phyloP scores from a whole-genome alignment of 2,113 vertebrate species.

The Plectropomus leopardus region DNA sequence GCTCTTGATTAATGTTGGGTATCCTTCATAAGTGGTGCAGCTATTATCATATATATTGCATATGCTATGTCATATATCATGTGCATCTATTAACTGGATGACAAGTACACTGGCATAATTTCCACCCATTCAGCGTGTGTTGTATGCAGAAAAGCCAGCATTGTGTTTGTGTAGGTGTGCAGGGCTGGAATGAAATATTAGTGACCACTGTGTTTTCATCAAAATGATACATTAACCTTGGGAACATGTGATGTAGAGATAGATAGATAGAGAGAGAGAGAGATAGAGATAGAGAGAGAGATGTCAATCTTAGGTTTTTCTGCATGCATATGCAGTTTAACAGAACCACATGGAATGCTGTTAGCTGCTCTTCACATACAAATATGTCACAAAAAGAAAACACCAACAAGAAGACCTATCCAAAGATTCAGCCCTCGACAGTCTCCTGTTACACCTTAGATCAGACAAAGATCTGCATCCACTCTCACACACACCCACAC shows the following conservation, averaged over 20 bases:
- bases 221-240: conserved; percentile 13
- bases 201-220: neutral
- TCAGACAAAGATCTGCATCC: conserved; percentile 12
- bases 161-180: conserved; percentile 7
- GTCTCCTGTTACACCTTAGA: conserved; percentile 1
- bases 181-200: conserved; percentile 5
- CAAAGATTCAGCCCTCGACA: conserved; percentile 20
- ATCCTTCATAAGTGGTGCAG: neutral
- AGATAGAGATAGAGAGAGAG: neutral
- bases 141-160: neutral
- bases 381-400: neutral
- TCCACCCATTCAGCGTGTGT: neutral
- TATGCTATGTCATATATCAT: neutral
- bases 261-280: neutral
- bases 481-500: conserved; percentile 14
- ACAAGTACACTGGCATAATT: neutral
- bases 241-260: neutral
- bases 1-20: neutral
- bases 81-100: neutral
- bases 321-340: conserved; percentile 30
- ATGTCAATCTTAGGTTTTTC: conserved; percentile 17
- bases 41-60: neutral
- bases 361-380: neutral
- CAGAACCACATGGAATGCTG: conserved; percentile 1
- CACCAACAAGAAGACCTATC: neutral